Evolutionary conservation across 2,888 invertebrate species (phyloP).

Genomic region (Limnephilus lunatus): DNA sequence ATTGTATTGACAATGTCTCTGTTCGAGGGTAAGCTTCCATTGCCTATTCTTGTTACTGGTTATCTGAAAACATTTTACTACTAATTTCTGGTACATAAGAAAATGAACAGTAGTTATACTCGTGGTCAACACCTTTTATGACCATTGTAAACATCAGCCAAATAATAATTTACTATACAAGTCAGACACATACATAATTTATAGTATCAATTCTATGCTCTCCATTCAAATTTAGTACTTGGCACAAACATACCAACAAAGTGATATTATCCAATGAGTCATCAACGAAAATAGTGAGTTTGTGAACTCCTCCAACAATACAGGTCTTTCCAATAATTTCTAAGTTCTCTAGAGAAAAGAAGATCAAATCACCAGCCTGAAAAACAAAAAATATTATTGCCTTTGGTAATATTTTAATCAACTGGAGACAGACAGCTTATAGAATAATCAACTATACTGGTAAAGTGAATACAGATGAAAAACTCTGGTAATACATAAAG

Average conservation of each 20-base stretch:
- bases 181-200: background rate
- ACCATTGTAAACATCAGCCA: background rate
- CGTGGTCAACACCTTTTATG: background rate
- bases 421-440: no score
- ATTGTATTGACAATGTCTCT: slow-evolving; percentile 84
- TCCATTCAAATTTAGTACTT: background rate
- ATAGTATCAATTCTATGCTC: background rate
- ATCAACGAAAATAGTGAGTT: slow-evolving; percentile 84
- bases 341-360: slow-evolving; percentile 85
- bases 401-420: slow-evolving; percentile 67
- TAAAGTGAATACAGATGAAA: no score
- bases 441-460: no score
- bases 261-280: slow-evolving; percentile 80
- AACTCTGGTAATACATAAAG: no score
- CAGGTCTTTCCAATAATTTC: slow-evolving; percentile 82
- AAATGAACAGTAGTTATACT: background rate
- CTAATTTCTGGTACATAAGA: background rate
- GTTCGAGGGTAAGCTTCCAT: slow-evolving; percentile 89
- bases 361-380: slow-evolving; percentile 79
- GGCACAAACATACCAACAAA: slow-evolving; percentile 71
- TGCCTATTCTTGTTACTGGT: slow-evolving; percentile 85
- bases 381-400: background rate
- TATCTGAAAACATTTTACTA: slow-evolving; percentile 77
- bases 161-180: background rate
- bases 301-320: slow-evolving; percentile 80